Percentiles rank a stretch among this genome's conserved stretches.
Conservation (phyloP, 2,888 invertebrate species). For the Leucania comma region DNA sequence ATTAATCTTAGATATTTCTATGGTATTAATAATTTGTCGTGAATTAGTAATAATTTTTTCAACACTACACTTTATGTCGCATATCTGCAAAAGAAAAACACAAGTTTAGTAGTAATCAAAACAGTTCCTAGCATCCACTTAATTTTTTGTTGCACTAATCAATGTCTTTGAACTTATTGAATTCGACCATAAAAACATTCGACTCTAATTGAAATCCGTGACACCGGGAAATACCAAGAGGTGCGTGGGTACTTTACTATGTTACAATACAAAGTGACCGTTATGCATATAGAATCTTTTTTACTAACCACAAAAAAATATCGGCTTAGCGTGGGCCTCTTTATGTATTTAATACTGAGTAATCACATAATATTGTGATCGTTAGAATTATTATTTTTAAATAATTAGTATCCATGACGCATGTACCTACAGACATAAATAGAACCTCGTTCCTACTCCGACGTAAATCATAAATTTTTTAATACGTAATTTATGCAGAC, state of each 20-base stretch:
- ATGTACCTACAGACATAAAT: neutral
- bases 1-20: too few relatives aligned
- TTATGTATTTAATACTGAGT: constrained; percentile 6
- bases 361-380: constrained; percentile 17
- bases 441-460: neutral
- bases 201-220: constrained; percentile 18
- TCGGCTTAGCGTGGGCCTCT: neutral
- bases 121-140: neutral
- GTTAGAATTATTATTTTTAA: neutral
- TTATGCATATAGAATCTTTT: constrained; percentile 16
- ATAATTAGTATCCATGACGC: constrained; percentile 4
- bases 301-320: constrained; percentile 13
- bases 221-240: constrained; percentile 34
- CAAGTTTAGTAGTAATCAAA: neutral
- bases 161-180: constrained; percentile 14
- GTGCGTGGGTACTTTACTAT: constrained; percentile 19
- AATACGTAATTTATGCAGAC: neutral
- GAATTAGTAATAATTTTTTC: neutral
- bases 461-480: neutral
- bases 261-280: constrained; percentile 6
- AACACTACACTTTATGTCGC: neutral
- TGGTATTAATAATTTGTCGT: too few relatives aligned
- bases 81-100: neutral
- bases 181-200: constrained; percentile 15
- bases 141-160: constrained; percentile 8